Percentiles rank a stretch among this genome's conserved stretches.
These are phyloP conservation scores for Mohoua ochrocephala DNA, from an alignment of 2,113 vertebrate species.

Conservation along the genomic window DNA sequence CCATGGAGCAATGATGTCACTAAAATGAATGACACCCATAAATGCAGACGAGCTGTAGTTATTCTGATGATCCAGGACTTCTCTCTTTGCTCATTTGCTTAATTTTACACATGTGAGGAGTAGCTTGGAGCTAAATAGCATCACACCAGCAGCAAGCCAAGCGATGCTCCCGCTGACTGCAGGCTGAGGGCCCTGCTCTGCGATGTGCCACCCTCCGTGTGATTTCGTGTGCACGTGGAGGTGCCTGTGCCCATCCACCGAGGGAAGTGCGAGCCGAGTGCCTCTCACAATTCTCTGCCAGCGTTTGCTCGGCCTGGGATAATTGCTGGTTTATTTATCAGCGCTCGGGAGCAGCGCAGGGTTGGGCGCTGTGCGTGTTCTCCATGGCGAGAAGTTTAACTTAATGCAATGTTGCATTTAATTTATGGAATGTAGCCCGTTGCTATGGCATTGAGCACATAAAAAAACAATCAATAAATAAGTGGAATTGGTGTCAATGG, in stretches of 20 bases:
- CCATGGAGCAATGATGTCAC: conserved; percentile 67
- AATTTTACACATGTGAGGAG: conserved; percentile 50
- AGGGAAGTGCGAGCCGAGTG: not conserved
- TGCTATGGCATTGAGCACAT: conserved; percentile 47
- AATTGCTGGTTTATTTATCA: not conserved
- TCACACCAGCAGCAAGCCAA: not conserved
- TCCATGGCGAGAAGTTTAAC: conserved; percentile 19
- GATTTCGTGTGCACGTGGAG: not conserved
- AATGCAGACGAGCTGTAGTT: conserved; percentile 63
- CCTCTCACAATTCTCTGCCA: not conserved
- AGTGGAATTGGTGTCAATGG: conserved; percentile 62
- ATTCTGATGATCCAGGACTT: conserved; percentile 62
- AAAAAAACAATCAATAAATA: conserved; percentile 62
- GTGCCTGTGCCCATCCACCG: not conserved
- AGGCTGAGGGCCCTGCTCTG: not conserved
- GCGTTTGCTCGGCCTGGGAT: not conserved
- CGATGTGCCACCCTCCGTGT: fast-evolving
- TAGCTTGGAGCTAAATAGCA: conserved; percentile 31
- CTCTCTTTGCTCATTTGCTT: conserved; percentile 56
- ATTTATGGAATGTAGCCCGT: conserved; percentile 51
- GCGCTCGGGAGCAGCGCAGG: not conserved
- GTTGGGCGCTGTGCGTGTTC: not conserved
- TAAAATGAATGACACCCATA: conserved; percentile 65
- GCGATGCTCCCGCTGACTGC: not conserved
- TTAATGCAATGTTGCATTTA: conserved; percentile 39